A percentile compares a stretch with the other conserved stretches of the same genome.
These are phyloP conservation scores for Rhinopithecus roxellana DNA, from an alignment of 2,113 vertebrate genomes.

Conservation along the genomic window DNA sequence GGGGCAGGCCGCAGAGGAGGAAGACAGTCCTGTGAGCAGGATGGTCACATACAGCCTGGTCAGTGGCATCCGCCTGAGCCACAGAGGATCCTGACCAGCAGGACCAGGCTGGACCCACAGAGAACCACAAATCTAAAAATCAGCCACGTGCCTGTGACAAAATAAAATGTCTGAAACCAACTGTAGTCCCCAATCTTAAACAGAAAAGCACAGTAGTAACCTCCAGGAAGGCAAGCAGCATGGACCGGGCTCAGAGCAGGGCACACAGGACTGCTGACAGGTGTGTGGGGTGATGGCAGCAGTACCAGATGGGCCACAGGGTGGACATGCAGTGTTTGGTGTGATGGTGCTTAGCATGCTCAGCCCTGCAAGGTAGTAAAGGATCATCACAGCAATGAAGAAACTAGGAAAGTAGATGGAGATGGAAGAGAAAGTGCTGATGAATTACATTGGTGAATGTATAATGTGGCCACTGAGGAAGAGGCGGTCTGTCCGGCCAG, in stretches of 20 bases:
- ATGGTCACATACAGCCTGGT: too few relatives aligned
- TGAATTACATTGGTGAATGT: accelerated
- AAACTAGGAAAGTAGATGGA: neutral
- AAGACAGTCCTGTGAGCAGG: too few relatives aligned
- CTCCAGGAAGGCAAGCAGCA: neutral
- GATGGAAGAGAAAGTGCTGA: neutral
- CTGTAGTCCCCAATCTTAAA: neutral
- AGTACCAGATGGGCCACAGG: conserved; percentile 48
- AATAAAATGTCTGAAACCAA: neutral
- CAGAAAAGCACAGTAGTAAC: neutral
- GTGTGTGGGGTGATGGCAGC: neutral
- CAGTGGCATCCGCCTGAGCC: neutral
- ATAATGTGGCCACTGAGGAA: neutral
- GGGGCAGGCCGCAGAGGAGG: conserved; percentile 41
- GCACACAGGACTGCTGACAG: neutral
- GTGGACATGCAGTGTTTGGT: neutral
- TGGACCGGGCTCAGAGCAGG: neutral
- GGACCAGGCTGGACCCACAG: neutral
- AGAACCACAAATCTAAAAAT: neutral
- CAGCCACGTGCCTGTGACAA: neutral
- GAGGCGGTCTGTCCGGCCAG: neutral
- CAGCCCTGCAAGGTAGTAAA: neutral
- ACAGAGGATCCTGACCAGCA: neutral
- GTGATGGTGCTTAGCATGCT: conserved; percentile 48
- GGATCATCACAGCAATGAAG: neutral